Evolutionary conservation across 2,888 invertebrate species (phyloP).

Genomic region (Cheilosia grossa): DNA sequence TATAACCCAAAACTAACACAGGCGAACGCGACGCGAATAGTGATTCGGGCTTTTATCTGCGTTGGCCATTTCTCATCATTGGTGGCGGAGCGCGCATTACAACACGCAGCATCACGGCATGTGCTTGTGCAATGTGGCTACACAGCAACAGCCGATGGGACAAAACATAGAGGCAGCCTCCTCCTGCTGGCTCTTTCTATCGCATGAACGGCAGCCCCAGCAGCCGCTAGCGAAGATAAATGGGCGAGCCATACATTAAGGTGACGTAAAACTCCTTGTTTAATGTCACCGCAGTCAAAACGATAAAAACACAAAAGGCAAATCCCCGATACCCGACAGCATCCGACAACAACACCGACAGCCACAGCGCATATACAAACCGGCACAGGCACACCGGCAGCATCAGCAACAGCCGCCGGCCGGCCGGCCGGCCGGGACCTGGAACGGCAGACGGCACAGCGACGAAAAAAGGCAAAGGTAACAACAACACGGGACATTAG

Average conservation of each 20-base stretch:
- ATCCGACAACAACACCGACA: conserved; percentile 75
- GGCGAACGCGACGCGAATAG: conserved; percentile 28
- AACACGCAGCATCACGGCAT: conserved; percentile 45
- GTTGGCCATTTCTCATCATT: conserved; percentile 73
- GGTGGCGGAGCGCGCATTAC: conserved; percentile 71
- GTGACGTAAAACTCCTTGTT: conserved; percentile 75
- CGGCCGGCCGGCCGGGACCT: neutral
- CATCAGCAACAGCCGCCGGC: conserved; percentile 20
- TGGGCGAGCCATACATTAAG: conserved; percentile 75
- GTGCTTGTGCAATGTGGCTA: conserved; percentile 35
- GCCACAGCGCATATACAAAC: conserved; percentile 13
- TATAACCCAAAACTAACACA: conserved; percentile 72
- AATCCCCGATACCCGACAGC: conserved; percentile 74
- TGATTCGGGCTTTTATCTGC: conserved; percentile 58
- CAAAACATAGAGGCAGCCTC: conserved; percentile 61
- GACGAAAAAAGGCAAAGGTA: conserved; percentile 60
- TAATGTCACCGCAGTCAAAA: conserved; percentile 75
- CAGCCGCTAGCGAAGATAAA: conserved; percentile 70
- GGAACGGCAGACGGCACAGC: conserved; percentile 23
- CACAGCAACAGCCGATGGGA: conserved; percentile 12
- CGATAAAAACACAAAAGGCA: conserved; percentile 74
- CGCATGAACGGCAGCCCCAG: conserved; percentile 49
- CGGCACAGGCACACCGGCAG: conserved; percentile 52
- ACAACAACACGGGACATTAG: conserved; percentile 66
- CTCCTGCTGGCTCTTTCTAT: conserved; percentile 70